These are phyloP conservation scores for Hirudinaria manillensis DNA, from an alignment of 2,888 invertebrate species.

Conservation along the genomic window DNA sequence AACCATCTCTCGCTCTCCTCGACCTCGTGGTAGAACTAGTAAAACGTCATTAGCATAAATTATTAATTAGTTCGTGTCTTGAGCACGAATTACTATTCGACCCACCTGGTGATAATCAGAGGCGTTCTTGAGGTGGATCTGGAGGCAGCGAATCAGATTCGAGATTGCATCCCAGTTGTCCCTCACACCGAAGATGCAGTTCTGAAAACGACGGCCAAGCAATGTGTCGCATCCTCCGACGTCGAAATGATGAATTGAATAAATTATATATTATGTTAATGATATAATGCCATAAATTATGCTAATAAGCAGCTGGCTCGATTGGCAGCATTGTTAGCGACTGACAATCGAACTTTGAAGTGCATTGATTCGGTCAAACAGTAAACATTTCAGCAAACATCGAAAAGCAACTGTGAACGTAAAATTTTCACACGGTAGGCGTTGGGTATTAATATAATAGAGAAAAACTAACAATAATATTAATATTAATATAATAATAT, in stretches of 20 bases:
- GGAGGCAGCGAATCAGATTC: constrained; percentile 37
- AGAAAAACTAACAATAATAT: no score
- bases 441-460: no score
- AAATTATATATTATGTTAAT: no score
- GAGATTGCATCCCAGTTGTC: constrained; percentile 41
- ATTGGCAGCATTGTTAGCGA: not conserved
- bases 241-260: not conserved
- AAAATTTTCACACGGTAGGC: no score
- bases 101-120: constrained; percentile 40
- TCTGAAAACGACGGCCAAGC: constrained; percentile 30
- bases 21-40: constrained; percentile 39
- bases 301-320: not conserved
- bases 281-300: no score
- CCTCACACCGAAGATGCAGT: constrained; percentile 39
- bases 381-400: no score
- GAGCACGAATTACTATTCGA: not conserved
- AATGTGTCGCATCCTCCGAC: not conserved
- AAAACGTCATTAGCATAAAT: not conserved
- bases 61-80: not conserved
- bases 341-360: not conserved
- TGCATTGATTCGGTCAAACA: no score
- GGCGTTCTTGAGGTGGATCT: constrained; percentile 39
- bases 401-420: no score
- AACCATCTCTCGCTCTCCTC: constrained; percentile 37
- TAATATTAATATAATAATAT: no score